A percentile compares a stretch with the other conserved stretches of the same genome.
These are phyloP conservation scores for Hydrophis major DNA, from an alignment of 2,797 vertebrate genomes.

Conservation along the genomic window DNA sequence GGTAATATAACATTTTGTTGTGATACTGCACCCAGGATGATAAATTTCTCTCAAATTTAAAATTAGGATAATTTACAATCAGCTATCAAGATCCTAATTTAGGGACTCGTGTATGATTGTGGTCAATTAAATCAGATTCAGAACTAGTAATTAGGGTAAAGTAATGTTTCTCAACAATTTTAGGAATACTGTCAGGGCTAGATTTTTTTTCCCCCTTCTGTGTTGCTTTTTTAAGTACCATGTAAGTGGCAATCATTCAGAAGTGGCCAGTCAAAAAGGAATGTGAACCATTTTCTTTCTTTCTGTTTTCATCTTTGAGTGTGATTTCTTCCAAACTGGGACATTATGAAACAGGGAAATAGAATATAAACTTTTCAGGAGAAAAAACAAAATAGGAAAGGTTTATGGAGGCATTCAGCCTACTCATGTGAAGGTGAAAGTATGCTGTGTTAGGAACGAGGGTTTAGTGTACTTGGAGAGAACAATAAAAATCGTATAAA, in stretches of 20 bases:
- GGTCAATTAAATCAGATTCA: neutral
- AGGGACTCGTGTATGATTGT: neutral
- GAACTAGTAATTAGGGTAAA: neutral
- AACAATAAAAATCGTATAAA: neutral
- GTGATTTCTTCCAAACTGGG: neutral
- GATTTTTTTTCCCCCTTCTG: too few relatives aligned
- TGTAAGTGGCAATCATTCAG: neutral
- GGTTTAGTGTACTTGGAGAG: neutral
- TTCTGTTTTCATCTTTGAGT: neutral
- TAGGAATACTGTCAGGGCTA: neutral
- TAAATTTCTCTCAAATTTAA: neutral
- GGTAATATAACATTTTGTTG: neutral
- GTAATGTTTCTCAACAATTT: neutral
- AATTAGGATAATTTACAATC: neutral
- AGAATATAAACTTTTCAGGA: neutral
- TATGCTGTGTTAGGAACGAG: neutral
- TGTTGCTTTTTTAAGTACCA: neutral
- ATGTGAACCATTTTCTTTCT: neutral
- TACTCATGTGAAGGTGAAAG: neutral
- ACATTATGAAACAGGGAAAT: neutral
- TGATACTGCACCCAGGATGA: neutral
- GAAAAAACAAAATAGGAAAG: neutral
- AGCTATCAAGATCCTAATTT: neutral
- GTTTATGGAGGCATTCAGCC: neutral
- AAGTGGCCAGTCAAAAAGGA: neutral